Base-by-base conservation (phyloP, 2,888 invertebrate genomes). In the Luperina testacea region DNA sequence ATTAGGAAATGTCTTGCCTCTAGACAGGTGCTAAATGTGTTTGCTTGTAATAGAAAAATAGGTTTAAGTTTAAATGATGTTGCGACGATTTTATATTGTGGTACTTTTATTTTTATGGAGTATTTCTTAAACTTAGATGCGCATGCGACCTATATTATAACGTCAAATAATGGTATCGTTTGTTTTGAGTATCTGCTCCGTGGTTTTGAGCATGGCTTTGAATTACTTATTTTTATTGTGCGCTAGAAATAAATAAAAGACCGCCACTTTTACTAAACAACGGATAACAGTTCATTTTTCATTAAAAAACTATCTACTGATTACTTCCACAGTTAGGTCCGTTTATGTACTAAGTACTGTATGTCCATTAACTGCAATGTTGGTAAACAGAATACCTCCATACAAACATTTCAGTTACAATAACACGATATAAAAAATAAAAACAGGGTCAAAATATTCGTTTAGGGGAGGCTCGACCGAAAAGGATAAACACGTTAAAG, bases 401-500 rank as follows among this genome's bases (percentile, higher is more conserved):
- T 79, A 82, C 85, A 89, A 89, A 88, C 87, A 87, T 89, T 88
- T 89, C 87, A 84, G 87, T 78, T 86, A 90, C 87, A 88, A 87
- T 89, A 90, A 88, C 89, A 89, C 78, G 80, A 86, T 82, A 86
- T 80, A 86, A 87, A 87, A 93, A 92, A 93, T 93, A 92, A 92
- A 92, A 93, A 92, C 92, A 91, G 88, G 86, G 88, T 90, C 92
- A 90, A 92, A 93, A 94, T 94, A 89, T 94, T 93, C 94, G 91
- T 90, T 92, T 91, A 92, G 94, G 94, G 94, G 95, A 93, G 92
- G 90, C 90, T 92, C 92, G 93, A 91, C 93, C 92, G 93, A 94
- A 94, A 95, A 93, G 95, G 96, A 95, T 95, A 96, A 96, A 95
- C 95, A 95, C 93, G 95, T 96, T 95, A 96, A 96, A 96, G 96